Conservation (phyloP, 2,797 vertebrate species). For the Petrocephalus sullivani region DNA sequence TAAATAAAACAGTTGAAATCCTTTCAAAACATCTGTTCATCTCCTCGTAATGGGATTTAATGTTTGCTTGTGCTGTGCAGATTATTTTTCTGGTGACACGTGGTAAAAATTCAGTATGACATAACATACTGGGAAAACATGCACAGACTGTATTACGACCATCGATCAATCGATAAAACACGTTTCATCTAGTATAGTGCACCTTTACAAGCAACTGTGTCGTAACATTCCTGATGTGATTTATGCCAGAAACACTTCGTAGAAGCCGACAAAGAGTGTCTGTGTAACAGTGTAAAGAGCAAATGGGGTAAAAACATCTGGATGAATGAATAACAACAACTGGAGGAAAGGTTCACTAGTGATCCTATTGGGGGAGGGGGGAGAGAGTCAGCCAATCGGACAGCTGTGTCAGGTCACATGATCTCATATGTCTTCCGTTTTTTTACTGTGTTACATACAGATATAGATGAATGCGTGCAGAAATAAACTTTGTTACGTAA, state of each 20-base stretch:
- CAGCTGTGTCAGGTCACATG: neutral
- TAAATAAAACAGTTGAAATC: neutral
- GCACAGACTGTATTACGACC: neutral
- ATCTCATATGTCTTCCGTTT: neutral
- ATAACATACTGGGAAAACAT: neutral
- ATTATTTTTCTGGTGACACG: neutral
- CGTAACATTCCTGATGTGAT: neutral
- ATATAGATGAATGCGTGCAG: neutral
- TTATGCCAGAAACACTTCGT: neutral
- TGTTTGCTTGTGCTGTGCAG: neutral
- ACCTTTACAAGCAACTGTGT: neutral
- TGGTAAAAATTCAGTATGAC: neutral
- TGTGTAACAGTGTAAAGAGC: neutral
- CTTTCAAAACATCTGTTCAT: neutral
- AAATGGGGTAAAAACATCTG: neutral
- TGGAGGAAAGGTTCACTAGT: neutral
- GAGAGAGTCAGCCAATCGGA: neutral
- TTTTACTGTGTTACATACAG: constrained; percentile 15
- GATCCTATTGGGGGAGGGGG: neutral
- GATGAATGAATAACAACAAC: neutral
- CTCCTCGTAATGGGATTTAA: neutral
- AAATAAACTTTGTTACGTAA: neutral
- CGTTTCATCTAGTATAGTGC: neutral
- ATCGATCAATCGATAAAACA: constrained; percentile 1
- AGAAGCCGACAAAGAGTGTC: neutral